These are phyloP conservation scores for Elephas maximus DNA, from an alignment of 2,113 vertebrate species.

Conservation along the genomic window DNA sequence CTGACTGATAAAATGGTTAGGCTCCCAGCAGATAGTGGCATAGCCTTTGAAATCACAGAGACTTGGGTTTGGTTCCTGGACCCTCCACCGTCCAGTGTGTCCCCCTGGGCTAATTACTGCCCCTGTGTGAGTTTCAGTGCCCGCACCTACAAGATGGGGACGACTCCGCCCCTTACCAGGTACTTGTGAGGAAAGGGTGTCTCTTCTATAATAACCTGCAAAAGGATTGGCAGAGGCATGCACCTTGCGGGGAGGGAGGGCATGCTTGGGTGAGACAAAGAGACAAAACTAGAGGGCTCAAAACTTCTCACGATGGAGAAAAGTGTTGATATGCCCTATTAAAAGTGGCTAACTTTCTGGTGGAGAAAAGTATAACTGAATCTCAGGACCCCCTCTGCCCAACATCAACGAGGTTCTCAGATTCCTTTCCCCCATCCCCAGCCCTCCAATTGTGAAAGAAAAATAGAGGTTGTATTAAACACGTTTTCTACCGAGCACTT, in stretches of 20 bases:
- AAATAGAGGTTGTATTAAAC: neutral
- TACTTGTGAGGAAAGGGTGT: neutral
- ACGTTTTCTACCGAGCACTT: neutral
- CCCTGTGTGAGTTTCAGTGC: neutral
- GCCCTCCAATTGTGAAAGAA: constrained; percentile 15
- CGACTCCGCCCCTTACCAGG: neutral
- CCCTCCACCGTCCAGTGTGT: neutral
- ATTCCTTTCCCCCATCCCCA: neutral
- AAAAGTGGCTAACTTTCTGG: neutral
- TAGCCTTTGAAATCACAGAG: neutral
- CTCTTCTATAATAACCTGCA: neutral
- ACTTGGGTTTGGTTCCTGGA: neutral
- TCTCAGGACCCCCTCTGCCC: neutral
- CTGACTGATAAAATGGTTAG: neutral
- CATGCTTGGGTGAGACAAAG: neutral
- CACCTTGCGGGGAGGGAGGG: too few species aligned
- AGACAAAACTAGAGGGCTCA: neutral
- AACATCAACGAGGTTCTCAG: neutral
- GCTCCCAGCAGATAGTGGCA: neutral
- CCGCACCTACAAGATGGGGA: neutral
- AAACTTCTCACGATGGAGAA: neutral
- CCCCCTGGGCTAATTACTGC: neutral
- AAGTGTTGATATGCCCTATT: neutral
- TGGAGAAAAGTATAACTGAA: constrained; percentile 9
- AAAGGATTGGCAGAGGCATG: neutral